Evolutionary conservation across 2,888 invertebrate genomes (phyloP).

Genomic region (Bruchidius siliquastri): DNA sequence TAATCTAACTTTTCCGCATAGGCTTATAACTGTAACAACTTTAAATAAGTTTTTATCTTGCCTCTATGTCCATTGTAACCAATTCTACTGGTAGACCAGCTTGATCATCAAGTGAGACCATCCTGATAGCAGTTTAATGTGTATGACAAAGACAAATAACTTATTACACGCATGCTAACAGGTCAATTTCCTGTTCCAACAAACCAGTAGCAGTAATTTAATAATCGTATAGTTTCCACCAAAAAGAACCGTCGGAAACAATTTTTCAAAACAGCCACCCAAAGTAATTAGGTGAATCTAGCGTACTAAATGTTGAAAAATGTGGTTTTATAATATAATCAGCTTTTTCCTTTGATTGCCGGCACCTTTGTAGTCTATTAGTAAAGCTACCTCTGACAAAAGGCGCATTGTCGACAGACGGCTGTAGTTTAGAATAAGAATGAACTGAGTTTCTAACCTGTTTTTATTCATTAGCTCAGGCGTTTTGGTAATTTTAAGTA

Average conservation of each 20-base stretch:
- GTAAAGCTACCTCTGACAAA: background rate
- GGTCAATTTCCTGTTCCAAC: background rate
- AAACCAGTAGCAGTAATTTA: background rate
- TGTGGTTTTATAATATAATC: conserved; percentile 1
- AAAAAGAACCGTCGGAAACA: background rate
- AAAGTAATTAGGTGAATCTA: background rate
- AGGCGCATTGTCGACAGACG: background rate
- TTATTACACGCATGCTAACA: background rate
- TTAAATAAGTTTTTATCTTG: too few species aligned
- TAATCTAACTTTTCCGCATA: too few species aligned
- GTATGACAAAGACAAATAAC: background rate
- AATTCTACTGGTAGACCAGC: too few species aligned
- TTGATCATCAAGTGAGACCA: background rate
- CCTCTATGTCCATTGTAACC: too few species aligned
- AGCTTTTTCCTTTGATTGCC: background rate
- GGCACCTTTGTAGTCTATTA: background rate
- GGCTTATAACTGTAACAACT: too few species aligned
- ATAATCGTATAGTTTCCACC: background rate
- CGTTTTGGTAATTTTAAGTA: background rate
- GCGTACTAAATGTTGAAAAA: conserved; percentile 3
- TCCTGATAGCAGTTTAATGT: background rate
- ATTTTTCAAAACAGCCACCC: conserved; percentile 1
- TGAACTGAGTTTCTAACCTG: background rate
- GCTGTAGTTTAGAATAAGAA: background rate
- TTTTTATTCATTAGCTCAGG: background rate